Base-by-base conservation (phyloP, 2,797 vertebrate genomes). In the Alauda arvensis region DNA sequence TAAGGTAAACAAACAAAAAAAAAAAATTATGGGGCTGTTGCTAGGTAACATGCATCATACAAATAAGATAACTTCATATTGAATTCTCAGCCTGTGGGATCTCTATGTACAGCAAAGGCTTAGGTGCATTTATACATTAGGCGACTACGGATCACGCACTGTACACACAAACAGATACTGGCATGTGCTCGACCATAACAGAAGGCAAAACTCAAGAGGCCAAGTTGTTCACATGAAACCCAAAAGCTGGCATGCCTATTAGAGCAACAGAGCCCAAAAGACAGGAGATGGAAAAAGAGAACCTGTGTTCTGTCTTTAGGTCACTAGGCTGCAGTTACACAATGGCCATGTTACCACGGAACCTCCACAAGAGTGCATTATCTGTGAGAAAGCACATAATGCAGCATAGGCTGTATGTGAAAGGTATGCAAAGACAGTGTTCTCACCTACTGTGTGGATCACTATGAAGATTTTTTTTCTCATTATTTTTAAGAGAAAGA, bases 141-240 rank as follows among this genome's bases (percentile, higher is more conserved):
- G 77, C 8, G 1, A 76, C 68, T 66, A 77, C 5, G 4, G 39
- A 74, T 80, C 89, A 85, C 66, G 12, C 28, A 89, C 59, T 90
- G 51, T 79, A 87, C 74, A 86, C 49, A 63, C 2, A 59, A 70
- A 79, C 75, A 66, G 34, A 87, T 19, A 87, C 34, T 56, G 62
- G 19, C 53, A 85, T 85, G 89, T 85, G 89, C 77, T 85, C 59
- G 81, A 89, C 85, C 88, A 89, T 82, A 92, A 87, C 72, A 76
- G 72, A 93, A 93, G 83, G 91, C 89, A 91, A 91, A 91, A 68
- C 48, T 87, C 83, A 70, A 90, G 57, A 62, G 71, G 62, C 16
- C 60, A n/a, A 81, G 59, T 53, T 63, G 53, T 48, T 85, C 46
- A 70, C 74, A 89, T 15, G 48, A 81, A 89, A 59, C 14, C 23